phyloP scores from a whole-genome alignment of 2,888 invertebrate genomes.

The Formica aserva region DNA sequence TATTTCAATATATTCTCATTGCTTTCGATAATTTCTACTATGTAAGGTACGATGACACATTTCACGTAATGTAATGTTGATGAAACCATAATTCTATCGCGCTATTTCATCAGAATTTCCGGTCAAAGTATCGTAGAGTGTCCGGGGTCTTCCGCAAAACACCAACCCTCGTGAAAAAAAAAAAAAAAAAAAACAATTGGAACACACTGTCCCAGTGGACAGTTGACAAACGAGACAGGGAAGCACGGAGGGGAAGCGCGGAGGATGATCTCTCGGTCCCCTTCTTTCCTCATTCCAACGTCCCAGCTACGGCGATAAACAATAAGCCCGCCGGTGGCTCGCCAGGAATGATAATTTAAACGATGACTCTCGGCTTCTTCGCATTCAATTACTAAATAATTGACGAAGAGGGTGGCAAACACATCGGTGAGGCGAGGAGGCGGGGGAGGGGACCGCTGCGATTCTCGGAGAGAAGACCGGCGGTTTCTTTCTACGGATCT shows the following conservation, averaged over 20 bases:
- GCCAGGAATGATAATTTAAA: conserved; percentile 84
- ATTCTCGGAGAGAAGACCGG: conserved; percentile 39
- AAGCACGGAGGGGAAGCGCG: conserved; percentile 5
- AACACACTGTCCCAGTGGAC: conserved; percentile 63
- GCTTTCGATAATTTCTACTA: neutral
- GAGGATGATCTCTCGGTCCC: conserved; percentile 47
- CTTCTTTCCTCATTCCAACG: conserved; percentile 58
- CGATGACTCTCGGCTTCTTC: conserved; percentile 84
- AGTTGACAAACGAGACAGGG: conserved; percentile 74
- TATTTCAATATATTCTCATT: neutral
- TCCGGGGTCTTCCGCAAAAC: conserved; percentile 63
- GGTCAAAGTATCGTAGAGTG: conserved; percentile 23
- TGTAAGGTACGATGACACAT: neutral
- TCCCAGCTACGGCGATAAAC: conserved; percentile 70
- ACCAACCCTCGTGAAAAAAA: conserved; percentile 23
- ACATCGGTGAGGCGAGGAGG: conserved; percentile 13
- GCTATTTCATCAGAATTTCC: conserved; percentile 45
- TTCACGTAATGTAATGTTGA: conserved; percentile 20
- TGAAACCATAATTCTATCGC: conserved; percentile 27
- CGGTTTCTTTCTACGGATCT: conserved; percentile 56
- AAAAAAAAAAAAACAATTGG: conserved; percentile 64
- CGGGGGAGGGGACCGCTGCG: conserved; percentile 48
- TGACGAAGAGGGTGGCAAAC: conserved; percentile 76
- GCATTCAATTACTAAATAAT: conserved; percentile 85
- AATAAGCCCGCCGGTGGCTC: conserved; percentile 74